Base-by-base conservation (phyloP, 2,888 invertebrate species). In the Cryptophagus acutangulus region DNA sequence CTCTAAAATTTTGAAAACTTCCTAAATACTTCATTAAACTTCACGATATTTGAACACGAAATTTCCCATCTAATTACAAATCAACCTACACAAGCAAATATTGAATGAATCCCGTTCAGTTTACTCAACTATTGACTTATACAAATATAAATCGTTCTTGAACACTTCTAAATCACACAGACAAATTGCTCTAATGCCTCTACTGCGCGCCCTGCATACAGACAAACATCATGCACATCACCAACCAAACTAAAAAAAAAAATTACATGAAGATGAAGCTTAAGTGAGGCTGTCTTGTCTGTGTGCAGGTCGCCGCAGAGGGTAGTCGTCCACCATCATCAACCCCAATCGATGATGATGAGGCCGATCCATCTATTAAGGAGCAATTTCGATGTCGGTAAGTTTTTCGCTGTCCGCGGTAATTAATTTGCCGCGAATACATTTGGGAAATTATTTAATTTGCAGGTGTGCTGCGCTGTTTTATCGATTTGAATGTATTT, bases 211-310 rank as follows among this genome's bases (percentile, higher is more conserved):
- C 66, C 67, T 68, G 67, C 67, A 67, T 67, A 67, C 66, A 67
- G 69, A 68, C 67, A 67, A 66, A 67, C 66, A 71, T 66, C 67
- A 68, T 70, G 66, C 70, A 71, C 71, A 71, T 71, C 70, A 69
- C 66, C 67, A 67, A 56, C 59, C 51, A 52, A 46, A 54, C 50
- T 49, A 46, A 53, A 51, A 48, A 38, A 36, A 36, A 48, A 49
- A 42, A 46, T 31, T 3, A 3, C 12, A 15, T 16, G n/a, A 31
- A 31, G 31, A 31, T 31, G 26, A 47, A 52, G 55, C 57, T 62
- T 49, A 61, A 63, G 66, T 69, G 67, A 72, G 72, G 73, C 70
- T 74, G 73, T 74, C 73, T 72, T 75, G 74, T 74, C 74, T 75
- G 75, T 75, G 74, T 74, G 74, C 74, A 75, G 74, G 74, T 71